These are phyloP conservation scores for Python bivittatus DNA, from an alignment of 2,113 vertebrate species.

Conservation along the genomic window DNA sequence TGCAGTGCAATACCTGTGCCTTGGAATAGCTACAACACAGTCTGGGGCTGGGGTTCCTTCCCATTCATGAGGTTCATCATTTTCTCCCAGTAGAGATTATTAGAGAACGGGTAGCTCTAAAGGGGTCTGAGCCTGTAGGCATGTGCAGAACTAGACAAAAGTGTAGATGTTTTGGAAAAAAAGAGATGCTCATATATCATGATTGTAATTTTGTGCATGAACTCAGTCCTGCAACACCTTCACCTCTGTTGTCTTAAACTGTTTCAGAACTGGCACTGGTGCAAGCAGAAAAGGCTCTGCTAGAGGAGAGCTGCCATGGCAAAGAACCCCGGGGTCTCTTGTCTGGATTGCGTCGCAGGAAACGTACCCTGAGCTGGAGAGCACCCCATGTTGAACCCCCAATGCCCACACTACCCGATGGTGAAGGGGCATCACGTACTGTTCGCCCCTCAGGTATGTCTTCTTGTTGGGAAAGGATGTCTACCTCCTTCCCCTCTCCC, in stretches of 20 bases:
- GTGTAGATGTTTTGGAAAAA: not conserved
- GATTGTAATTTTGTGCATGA: not conserved
- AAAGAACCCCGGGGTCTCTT: constrained; percentile 73
- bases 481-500: not conserved
- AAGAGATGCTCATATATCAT: too few species aligned
- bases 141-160: not conserved
- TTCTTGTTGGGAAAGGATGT: not conserved
- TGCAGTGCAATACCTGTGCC: not conserved
- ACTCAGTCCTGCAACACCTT: not conserved
- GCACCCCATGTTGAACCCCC: constrained; percentile 73
- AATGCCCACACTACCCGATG: constrained; percentile 36
- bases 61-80: not conserved
- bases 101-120: not conserved
- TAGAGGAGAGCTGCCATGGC: constrained; percentile 74
- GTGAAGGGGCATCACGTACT: constrained; percentile 35
- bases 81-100: not conserved
- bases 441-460: constrained; percentile 65
- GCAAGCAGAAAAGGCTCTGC: constrained; percentile 83
- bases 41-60: not conserved
- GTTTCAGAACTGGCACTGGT: constrained; percentile 81
- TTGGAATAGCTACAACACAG: not conserved
- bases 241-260: not conserved
- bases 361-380: constrained; percentile 81
- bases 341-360: constrained; percentile 78
- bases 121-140: not conserved